Evolutionary conservation across 1,140 invertebrate species (phyloP), one percentile per base, ranked within the genome.

Genomic region (Paralvinella palmiformis): DNA sequence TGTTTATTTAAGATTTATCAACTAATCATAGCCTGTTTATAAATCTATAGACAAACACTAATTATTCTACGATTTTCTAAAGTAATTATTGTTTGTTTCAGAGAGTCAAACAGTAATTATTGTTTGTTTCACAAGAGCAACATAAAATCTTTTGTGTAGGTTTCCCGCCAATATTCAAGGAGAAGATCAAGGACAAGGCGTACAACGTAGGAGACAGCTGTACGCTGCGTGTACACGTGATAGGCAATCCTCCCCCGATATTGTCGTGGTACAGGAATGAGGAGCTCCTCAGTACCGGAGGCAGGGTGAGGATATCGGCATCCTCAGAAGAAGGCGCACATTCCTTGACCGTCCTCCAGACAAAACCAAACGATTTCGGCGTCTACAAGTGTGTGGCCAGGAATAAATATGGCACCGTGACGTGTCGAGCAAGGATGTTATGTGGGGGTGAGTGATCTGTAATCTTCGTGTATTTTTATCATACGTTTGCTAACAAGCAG

Each of bases 351-450:
- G 69, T 81, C 6, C 44, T 67, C 5, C 72, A 70, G 15, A 74
- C 75, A 13, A 79, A 78, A 63, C 72, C 76, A 5, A 79, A 79
- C 64, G 84, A 85, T 69, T 85, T 89, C 41, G 96, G 96, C 0
- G 88, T 93, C 68, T 99, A 98, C 77, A 98, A 96, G 77, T 93
- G 94, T 13, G 91, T 96, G 1, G 95, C 94, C 0, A 81, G 93
- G 24, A 79, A 75, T 60, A 72, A 76, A 62, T 68, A 67, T 41
- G 86, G 85, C 1, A 78, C 80, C 22, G 79, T 80, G 3, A 80
- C 79, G 6, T 83, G 81, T 65, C 74, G 77, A 60, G 84, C 84
- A 35, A 73, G 84, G 60, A 70, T 87, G 3, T 68, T 79, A 20
- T 67, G 81, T 44, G 86, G 85, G 78, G 78, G 80, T 83, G 66